Percentiles rank a stretch among this genome's conserved stretches.
Conservation (phyloP, 2,888 invertebrate species). For the Ametastegia equiseti region DNA sequence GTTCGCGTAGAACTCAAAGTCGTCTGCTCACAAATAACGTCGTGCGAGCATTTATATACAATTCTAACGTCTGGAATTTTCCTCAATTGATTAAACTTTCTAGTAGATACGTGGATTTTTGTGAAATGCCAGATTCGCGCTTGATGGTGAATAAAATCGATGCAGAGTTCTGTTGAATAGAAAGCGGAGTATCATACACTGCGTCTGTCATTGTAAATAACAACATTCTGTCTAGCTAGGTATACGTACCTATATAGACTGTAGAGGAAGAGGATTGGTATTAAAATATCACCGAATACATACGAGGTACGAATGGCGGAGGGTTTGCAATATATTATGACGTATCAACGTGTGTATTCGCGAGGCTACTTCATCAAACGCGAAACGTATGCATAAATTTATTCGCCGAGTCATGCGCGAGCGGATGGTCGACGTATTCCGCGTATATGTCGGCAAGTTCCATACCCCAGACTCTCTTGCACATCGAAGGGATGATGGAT, state of each 20-base stretch:
- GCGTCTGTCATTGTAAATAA: neutral
- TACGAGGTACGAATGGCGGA: neutral
- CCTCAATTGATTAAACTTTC: neutral
- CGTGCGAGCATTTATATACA: neutral
- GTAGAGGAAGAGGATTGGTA: neutral
- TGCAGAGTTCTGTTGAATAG: neutral
- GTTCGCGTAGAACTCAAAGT: neutral
- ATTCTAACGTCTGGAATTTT: neutral
- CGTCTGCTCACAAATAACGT: neutral
- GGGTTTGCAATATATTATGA: conserved; percentile 20
- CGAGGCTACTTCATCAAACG: conserved; percentile 41
- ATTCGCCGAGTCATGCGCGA: conserved; percentile 41
- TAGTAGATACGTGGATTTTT: neutral
- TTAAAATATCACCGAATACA: neutral
- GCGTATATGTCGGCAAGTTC: neutral
- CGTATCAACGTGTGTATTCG: conserved; percentile 36
- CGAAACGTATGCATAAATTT: conserved; percentile 44
- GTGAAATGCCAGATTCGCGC: neutral
- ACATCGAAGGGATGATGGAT: conserved; percentile 46
- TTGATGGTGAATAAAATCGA: neutral
- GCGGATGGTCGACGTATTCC: neutral
- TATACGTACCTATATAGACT: no score
- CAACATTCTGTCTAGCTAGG: neutral
- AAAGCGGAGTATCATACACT: neutral
- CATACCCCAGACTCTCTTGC: conserved; percentile 24